Evolutionary conservation across 2,797 vertebrate species (phyloP).

Genomic region (Enteromius mattozi): DNA sequence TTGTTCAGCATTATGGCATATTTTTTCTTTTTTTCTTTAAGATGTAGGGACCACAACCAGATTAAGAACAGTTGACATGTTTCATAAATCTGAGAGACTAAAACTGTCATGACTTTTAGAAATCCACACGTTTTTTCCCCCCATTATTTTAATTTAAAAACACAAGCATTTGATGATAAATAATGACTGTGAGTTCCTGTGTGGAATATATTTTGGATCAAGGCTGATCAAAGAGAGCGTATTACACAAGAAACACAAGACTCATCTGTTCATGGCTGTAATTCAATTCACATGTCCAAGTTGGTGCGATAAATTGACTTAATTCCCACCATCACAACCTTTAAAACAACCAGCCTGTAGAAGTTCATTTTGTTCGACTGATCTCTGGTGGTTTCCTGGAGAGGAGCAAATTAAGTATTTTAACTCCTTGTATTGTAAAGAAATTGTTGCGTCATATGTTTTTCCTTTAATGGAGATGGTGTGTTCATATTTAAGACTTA

Average conservation of each 20-base stretch:
- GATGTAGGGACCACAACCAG: constrained; percentile 14
- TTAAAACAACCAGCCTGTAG: constrained; percentile 27
- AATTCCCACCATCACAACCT: neutral
- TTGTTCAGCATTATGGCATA: constrained; percentile 32
- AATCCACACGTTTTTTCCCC: neutral
- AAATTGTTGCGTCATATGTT: constrained; percentile 77
- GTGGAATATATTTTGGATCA: constrained; percentile 44
- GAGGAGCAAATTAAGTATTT: constrained; percentile 61
- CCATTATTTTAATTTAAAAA: neutral
- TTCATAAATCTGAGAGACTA: constrained; percentile 23
- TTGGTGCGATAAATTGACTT: constrained; percentile 30
- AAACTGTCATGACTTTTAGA: neutral
- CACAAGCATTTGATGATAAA: constrained; percentile 26
- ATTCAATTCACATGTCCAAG: constrained; percentile 33
- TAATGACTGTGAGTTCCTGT: constrained; percentile 36
- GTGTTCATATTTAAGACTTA: constrained; percentile 85
- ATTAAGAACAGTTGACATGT: constrained; percentile 29
- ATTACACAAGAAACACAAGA: constrained; percentile 26
- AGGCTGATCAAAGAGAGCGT: constrained; percentile 26
- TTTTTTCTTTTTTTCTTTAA: constrained; percentile 13
- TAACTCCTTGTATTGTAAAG: constrained; percentile 77
- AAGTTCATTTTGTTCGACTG: constrained; percentile 13
- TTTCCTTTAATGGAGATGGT: constrained; percentile 80
- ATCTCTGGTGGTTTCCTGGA: constrained; percentile 45
- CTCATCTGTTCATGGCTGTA: constrained; percentile 53